phyloP scores from a whole-genome alignment of 2,113 vertebrate species.

The Pluvialis apricaria region DNA sequence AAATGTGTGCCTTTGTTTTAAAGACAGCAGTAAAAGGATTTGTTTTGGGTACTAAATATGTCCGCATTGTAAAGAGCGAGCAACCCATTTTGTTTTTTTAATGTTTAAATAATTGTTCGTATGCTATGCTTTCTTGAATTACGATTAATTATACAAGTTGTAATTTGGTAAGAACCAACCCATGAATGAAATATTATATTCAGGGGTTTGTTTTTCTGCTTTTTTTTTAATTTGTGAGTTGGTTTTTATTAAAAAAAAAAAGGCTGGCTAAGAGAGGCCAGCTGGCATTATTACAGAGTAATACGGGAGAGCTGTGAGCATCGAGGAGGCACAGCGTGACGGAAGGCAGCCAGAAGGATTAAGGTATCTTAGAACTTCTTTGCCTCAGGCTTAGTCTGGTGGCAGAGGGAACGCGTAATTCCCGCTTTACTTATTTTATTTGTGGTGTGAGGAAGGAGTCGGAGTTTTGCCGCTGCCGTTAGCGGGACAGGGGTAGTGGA shows the following conservation, averaged over 20 bases:
- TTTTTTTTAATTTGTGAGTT: not conserved
- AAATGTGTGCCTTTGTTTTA: conserved; percentile 37
- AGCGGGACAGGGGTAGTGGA: not conserved
- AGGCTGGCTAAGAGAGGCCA: not conserved
- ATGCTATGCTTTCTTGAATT: not conserved
- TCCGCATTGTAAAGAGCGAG: conserved; percentile 20
- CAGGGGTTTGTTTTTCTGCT: not conserved
- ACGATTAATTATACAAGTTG: not conserved
- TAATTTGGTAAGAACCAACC: not conserved
- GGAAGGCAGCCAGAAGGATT: conserved; percentile 57
- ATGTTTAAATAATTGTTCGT: conserved; percentile 24
- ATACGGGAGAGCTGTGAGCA: conserved; percentile 25
- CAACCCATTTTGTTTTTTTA: conserved; percentile 25
- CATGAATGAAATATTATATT: not conserved
- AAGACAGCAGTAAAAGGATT: conserved; percentile 40
- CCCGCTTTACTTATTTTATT: conserved; percentile 2
- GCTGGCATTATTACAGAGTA: conserved; percentile 34
- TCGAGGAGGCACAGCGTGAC: conserved; percentile 11
- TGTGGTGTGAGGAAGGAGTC: not conserved
- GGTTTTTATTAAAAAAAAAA: not conserved
- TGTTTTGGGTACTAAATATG: conserved; percentile 44
- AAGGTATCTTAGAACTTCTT: conserved; percentile 67
- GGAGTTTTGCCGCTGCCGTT: not conserved
- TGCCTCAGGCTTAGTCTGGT: conserved; percentile 59
- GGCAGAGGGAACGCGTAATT: conserved; percentile 38